These are phyloP conservation scores for Pelochelys cantorii DNA, from an alignment of 2,797 vertebrate species.

Conservation along the genomic window DNA sequence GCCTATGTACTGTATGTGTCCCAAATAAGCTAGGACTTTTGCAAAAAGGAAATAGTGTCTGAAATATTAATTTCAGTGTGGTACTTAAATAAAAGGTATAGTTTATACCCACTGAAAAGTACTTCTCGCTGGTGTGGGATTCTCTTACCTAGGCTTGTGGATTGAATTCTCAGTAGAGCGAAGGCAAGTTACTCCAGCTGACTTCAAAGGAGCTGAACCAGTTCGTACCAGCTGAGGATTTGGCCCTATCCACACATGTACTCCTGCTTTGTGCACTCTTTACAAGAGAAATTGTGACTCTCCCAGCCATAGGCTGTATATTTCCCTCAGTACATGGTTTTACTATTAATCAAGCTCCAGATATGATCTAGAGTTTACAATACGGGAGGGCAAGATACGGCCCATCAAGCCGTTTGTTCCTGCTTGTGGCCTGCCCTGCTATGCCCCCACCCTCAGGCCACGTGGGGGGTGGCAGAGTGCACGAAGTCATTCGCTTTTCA, in stretches of 20 bases:
- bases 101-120: neutral
- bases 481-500: too few relatives aligned
- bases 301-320: too few relatives aligned
- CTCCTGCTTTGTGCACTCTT: neutral
- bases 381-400: too few relatives aligned
- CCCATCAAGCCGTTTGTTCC: too few relatives aligned
- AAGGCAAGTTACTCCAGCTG: neutral
- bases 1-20: neutral
- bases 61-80: neutral
- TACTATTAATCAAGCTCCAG: neutral
- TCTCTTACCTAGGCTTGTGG: neutral
- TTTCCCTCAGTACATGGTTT: too few relatives aligned
- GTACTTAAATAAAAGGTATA: too few relatives aligned
- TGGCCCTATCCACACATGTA: neutral
- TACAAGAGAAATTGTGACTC: neutral
- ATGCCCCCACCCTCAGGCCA: too few relatives aligned
- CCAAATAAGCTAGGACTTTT: neutral
- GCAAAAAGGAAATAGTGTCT: neutral
- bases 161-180: neutral
- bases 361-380: neutral
- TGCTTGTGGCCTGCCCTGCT: too few relatives aligned
- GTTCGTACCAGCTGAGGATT: neutral
- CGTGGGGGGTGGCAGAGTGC: too few relatives aligned
- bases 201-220: neutral
- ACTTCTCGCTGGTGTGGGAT: neutral